Evolutionary conservation across 2,113 vertebrate genomes (phyloP), one percentile per base, ranked within the genome.

Genomic region (Petroica traversi): DNA sequence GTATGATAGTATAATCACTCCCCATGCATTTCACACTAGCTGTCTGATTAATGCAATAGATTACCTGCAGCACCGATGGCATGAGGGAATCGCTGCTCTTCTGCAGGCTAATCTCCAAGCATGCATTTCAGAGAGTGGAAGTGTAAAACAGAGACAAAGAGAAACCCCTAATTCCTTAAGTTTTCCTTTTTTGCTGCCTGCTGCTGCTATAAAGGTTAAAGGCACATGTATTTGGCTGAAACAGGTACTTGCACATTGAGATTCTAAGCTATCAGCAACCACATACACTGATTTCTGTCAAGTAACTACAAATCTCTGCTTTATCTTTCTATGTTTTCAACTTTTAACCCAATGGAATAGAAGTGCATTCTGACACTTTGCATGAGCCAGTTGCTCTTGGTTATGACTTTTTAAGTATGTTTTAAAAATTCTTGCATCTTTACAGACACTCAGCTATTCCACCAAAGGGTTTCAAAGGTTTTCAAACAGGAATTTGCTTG

Each of bases 1-100:
- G 89, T 98, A 98, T 97, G 98, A 98, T 98, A 97, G 96, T 95
- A 98, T 98, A 98, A 98, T 98, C 98, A 98, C 97, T 98, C 97
- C 95, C 94, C 76, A 91, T 98, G 97, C 97, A 97, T 97, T 98
- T 98, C 97, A 97, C 97, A 98, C 96, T 97, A 97, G 95, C 96
- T 97, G 81, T 54, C 68, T 98, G 97, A 98, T 98, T 98, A 98
- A 97, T 95, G 93, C 97, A 97, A 97, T 78, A 98, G 98, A 98
- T 97, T 98, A 98, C 97, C 97, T 98, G 97, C 94, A 98, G 95
- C 91, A 97, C 2, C 49, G 49, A 97, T 34, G 71, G 96, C 93
- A 96, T 96, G 77, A 83, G 66, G 92, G 86, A 97, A 96, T 78
- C 86, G 88, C 6, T 94, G 94, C 69, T 80, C 92, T 96, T 96